Evolutionary conservation across 2,113 vertebrate genomes (phyloP).

Genomic region (Chitala chitala): DNA sequence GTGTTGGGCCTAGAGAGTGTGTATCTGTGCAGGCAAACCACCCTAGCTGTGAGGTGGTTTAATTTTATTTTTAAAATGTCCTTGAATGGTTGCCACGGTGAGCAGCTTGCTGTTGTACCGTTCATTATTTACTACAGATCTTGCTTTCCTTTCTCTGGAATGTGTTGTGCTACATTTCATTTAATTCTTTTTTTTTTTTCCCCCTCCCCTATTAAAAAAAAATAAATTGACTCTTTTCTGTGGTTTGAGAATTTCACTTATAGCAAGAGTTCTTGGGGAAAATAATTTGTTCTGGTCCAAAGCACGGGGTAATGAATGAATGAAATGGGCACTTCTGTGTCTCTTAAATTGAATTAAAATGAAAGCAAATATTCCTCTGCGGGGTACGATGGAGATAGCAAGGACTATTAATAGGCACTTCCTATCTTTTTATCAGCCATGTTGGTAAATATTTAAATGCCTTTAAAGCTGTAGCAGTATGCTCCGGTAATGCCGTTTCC

Average conservation of each 20-base stretch:
- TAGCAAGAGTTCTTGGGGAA: slow-evolving; percentile 18
- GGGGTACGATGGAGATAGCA: background rate
- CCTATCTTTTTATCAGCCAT: background rate
- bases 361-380: slow-evolving; percentile 14
- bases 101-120: background rate
- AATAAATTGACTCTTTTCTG: background rate
- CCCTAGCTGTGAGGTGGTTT: background rate
- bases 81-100: background rate
- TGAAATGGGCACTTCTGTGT: slow-evolving; percentile 26
- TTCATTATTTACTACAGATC: background rate
- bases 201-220: background rate
- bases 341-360: slow-evolving; percentile 23
- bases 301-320: slow-evolving; percentile 35
- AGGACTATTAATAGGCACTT: background rate
- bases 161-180: background rate
- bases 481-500: no score
- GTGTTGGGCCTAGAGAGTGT: background rate
- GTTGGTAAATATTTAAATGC: no score
- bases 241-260: background rate
- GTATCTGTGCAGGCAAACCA: background rate
- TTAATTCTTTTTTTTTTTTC: background rate
- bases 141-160: background rate
- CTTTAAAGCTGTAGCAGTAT: no score
- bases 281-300: slow-evolving; percentile 37
- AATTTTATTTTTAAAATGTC: background rate